Evolutionary conservation across 2,888 invertebrate genomes (phyloP).

Genomic region (Actias luna): DNA sequence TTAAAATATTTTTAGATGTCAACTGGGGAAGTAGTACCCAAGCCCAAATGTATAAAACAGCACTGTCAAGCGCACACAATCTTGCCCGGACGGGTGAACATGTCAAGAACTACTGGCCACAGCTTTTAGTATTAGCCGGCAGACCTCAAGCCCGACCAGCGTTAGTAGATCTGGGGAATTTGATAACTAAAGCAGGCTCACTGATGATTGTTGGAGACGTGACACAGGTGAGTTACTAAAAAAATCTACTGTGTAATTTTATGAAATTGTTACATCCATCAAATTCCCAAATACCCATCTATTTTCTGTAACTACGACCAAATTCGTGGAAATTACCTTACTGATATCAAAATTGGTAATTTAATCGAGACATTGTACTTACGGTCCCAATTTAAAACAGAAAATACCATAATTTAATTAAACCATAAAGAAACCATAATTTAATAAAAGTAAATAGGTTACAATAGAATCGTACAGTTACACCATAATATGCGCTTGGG

Average conservation of each 20-base stretch:
- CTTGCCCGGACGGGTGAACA: conserved; percentile 94
- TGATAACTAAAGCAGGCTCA: conserved; percentile 95
- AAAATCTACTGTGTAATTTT: not conserved
- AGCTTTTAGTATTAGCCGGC: conserved; percentile 92
- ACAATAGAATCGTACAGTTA: no score
- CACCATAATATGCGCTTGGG: no score
- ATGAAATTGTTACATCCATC: not conserved
- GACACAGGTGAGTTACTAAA: conserved; percentile 81
- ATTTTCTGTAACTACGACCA: no score
- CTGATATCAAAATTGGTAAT: no score
- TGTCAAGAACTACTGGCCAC: conserved; percentile 98
- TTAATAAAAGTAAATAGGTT: no score
- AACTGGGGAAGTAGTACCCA: conserved; percentile 99
- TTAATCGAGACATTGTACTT: no score
- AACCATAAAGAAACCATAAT: no score
- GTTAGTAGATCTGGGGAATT: conserved; percentile 93
- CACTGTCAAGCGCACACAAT: conserved; percentile 91
- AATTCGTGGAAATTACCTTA: no score
- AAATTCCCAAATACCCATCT: not conserved
- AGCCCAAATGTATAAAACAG: conserved; percentile 97
- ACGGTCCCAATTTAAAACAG: no score
- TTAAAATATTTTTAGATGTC: conserved; percentile 83
- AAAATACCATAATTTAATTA: no score
- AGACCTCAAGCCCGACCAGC: conserved; percentile 92
- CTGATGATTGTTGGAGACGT: conserved; percentile 95